phyloP scores from a whole-genome alignment of 2,888 invertebrate genomes.

The Atethmia centrago region DNA sequence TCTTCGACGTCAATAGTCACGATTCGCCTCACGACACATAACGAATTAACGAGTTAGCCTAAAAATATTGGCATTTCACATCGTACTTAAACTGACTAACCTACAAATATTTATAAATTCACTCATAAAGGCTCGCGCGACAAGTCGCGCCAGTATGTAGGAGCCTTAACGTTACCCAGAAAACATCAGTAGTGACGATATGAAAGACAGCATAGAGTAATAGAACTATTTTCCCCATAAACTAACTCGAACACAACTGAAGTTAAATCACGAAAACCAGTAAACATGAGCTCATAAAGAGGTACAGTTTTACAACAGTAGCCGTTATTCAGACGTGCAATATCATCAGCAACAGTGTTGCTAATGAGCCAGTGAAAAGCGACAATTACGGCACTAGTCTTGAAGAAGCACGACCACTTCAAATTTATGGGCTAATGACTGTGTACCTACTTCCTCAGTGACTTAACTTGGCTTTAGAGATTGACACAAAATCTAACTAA shows the following conservation, averaged over 20 bases:
- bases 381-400: slow-evolving; percentile 28
- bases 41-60: neutral
- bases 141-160: too few species aligned
- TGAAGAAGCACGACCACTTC: slow-evolving; percentile 22
- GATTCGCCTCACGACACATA: slow-evolving; percentile 10
- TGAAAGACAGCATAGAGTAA: neutral
- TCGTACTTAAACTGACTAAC: neutral
- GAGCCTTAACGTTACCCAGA: neutral
- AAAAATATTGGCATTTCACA: neutral
- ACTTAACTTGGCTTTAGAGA: slow-evolving; percentile 16
- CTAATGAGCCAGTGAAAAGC: slow-evolving; percentile 42
- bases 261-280: neutral
- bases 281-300: slow-evolving; percentile 28
- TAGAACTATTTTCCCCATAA: neutral
- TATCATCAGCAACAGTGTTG: slow-evolving; percentile 49
- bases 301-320: slow-evolving; percentile 21
- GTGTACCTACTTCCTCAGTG: slow-evolving; percentile 1
- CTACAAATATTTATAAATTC: neutral
- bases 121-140: too few species aligned
- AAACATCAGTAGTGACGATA: neutral
- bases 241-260: neutral
- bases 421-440: slow-evolving; percentile 39
- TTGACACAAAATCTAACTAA: neutral
- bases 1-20: slow-evolving; percentile 26
- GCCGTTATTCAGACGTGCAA: slow-evolving; percentile 14